Conservation (phyloP, 2,888 invertebrate genomes). For the Drosophila pseudotalamancana region DNA sequence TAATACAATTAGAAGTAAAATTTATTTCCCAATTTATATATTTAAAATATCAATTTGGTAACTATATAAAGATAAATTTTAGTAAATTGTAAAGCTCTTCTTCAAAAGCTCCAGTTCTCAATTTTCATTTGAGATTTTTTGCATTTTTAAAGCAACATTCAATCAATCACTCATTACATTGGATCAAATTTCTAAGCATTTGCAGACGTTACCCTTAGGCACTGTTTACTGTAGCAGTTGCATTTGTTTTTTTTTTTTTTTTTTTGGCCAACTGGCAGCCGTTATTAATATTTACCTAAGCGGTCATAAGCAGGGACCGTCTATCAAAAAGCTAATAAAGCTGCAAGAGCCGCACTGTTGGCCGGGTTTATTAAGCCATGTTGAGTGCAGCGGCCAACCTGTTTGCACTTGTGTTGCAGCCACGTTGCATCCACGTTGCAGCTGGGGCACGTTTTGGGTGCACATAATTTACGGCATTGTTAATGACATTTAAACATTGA, state of each 20-base stretch:
- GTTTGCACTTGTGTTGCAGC: conserved; percentile 56
- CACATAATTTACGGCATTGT: conserved; percentile 75
- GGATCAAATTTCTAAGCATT: too few relatives aligned
- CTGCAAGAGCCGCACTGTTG: conserved; percentile 18
- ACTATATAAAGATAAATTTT: too few relatives aligned
- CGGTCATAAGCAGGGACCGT: conserved; percentile 23
- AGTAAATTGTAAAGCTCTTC: too few relatives aligned
- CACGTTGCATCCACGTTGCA: too few relatives aligned
- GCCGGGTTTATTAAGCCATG: conserved; percentile 36
- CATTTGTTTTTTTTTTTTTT: conserved; percentile 9
- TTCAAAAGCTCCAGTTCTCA: too few relatives aligned
- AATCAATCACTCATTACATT: too few relatives aligned
- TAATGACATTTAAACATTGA: conserved; percentile 81
- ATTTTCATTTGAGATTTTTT: too few relatives aligned
- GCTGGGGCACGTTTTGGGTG: conserved; percentile 21
- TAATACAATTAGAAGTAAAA: too few relatives aligned
- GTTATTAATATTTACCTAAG: conserved; percentile 79
- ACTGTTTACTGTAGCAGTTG: conserved; percentile 27
- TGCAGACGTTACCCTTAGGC: too few relatives aligned
- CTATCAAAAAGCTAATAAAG: conserved; percentile 72
- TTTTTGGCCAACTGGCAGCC: conserved; percentile 14
- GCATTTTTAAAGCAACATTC: too few relatives aligned
- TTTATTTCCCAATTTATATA: too few relatives aligned
- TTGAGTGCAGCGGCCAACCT: conserved; percentile 25
- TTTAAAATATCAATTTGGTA: too few relatives aligned